Conservation (phyloP, 2,888 invertebrate genomes). For the Gymnocheta viridis region DNA sequence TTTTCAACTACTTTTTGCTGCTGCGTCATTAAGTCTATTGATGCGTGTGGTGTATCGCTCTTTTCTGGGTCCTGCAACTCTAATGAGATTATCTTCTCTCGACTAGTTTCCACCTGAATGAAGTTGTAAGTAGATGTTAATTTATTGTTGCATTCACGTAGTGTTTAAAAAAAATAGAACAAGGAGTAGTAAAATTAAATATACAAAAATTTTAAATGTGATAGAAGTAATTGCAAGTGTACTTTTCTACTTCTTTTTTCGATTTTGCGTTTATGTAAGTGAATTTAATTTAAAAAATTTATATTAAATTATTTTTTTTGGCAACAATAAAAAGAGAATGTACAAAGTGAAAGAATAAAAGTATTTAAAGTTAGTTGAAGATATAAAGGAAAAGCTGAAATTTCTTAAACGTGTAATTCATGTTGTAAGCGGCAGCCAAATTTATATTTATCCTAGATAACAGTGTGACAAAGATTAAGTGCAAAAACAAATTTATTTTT, state of each 20-base stretch:
- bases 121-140: constrained; percentile 75
- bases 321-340: background rate
- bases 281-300: background rate
- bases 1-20: background rate
- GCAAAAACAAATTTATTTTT: background rate
- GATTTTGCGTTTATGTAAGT: constrained; percentile 17
- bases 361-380: constrained; percentile 27
- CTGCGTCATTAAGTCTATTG: constrained; percentile 58
- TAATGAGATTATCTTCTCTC: constrained; percentile 94
- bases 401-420: background rate
- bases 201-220: constrained; percentile 35
- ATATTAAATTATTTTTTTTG: background rate
- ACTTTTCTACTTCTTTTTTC: constrained; percentile 9
- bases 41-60: constrained; percentile 73
- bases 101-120: constrained; percentile 91
- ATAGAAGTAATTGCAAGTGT: constrained; percentile 34
- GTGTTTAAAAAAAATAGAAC: constrained; percentile 29
- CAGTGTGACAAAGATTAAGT: constrained; percentile 7
- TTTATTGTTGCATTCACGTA: constrained; percentile 69
- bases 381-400: background rate
- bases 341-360: constrained; percentile 8
- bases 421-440: constrained; percentile 2
- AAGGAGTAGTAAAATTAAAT: constrained; percentile 30
- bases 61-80: constrained; percentile 86
- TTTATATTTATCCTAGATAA: too few species aligned